Evolutionary conservation across 2,888 invertebrate species (phyloP).

Genomic region (Scaeva pyrastri): DNA sequence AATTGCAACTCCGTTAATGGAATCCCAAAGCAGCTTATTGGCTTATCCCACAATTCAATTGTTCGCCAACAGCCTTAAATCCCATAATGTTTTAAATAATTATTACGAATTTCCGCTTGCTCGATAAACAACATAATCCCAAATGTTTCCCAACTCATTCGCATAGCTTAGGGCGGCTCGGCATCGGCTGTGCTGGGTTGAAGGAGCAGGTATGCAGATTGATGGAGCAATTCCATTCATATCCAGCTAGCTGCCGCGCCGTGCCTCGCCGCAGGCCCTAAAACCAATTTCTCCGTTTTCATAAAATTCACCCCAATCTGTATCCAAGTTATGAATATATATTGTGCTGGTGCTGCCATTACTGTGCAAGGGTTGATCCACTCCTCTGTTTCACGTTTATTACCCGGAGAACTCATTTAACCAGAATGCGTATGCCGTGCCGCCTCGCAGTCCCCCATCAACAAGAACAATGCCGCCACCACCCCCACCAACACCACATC

Average conservation of each 20-base stretch:
- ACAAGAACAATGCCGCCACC: neutral
- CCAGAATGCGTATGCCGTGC: slow-evolving; percentile 58
- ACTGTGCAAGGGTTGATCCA: slow-evolving; percentile 71
- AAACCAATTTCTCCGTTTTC: slow-evolving; percentile 69
- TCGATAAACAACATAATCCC: slow-evolving; percentile 48
- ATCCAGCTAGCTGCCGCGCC: slow-evolving; percentile 21
- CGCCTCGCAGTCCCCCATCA: slow-evolving; percentile 29
- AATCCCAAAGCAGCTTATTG: slow-evolving; percentile 2
- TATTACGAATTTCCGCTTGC: slow-evolving; percentile 40
- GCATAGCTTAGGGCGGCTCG: neutral
- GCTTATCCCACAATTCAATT: slow-evolving; percentile 39
- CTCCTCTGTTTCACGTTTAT: slow-evolving; percentile 63
- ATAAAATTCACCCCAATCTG: slow-evolving; percentile 47
- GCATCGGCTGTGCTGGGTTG: neutral
- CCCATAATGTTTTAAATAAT: slow-evolving; percentile 24
- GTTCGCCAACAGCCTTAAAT: slow-evolving; percentile 28
- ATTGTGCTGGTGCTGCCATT: neutral
- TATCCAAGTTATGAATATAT: slow-evolving; percentile 24
- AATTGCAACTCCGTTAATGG: neutral
- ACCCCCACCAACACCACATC: neutral
- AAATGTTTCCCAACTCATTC: slow-evolving; percentile 53
- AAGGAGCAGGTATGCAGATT: slow-evolving; percentile 59
- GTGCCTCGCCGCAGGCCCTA: slow-evolving; percentile 59
- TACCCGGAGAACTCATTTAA: slow-evolving; percentile 73
- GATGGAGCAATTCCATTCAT: slow-evolving; percentile 50